Evolutionary conservation across 1,140 invertebrate genomes (phyloP).

Genomic region (Hesperophylax magnus): DNA sequence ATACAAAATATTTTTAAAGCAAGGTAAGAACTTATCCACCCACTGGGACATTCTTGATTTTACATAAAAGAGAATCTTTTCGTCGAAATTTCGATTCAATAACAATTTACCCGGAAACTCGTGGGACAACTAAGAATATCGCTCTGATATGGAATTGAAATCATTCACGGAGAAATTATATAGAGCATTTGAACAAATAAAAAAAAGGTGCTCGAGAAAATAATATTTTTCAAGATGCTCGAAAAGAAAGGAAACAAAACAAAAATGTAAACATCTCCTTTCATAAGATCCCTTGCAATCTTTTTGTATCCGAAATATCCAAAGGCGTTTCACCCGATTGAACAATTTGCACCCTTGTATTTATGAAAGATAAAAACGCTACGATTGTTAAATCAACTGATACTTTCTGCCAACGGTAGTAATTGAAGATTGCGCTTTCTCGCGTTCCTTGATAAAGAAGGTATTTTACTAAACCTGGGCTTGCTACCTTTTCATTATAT

Average conservation of each 20-base stretch:
- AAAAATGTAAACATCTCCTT: slow-evolving; percentile 6
- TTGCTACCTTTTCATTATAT: not conserved
- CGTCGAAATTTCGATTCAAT: no score
- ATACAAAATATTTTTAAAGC: no score
- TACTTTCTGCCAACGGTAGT: slow-evolving; percentile 20
- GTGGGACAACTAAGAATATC: no score
- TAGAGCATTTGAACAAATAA: no score
- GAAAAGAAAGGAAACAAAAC: not conserved
- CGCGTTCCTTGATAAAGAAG: slow-evolving; percentile 19
- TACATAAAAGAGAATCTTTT: no score
- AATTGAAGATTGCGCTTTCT: slow-evolving; percentile 34
- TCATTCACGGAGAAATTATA: no score
- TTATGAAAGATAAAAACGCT: slow-evolving; percentile 24
- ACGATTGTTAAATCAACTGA: slow-evolving; percentile 39
- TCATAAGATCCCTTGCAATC: not conserved
- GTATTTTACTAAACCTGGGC: not conserved
- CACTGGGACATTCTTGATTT: no score
- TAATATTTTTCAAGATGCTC: not conserved
- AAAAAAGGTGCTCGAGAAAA: not conserved
- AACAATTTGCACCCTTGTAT: slow-evolving; percentile 32
- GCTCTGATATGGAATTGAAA: no score
- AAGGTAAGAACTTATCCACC: no score
- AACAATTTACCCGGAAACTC: no score
- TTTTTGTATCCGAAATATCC: slow-evolving; percentile 33
- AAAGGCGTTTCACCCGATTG: slow-evolving; percentile 33